A percentile compares a stretch with the other conserved stretches of the same genome.
Conservation (phyloP, 2,113 vertebrate genomes). For the Mobula hypostoma region DNA sequence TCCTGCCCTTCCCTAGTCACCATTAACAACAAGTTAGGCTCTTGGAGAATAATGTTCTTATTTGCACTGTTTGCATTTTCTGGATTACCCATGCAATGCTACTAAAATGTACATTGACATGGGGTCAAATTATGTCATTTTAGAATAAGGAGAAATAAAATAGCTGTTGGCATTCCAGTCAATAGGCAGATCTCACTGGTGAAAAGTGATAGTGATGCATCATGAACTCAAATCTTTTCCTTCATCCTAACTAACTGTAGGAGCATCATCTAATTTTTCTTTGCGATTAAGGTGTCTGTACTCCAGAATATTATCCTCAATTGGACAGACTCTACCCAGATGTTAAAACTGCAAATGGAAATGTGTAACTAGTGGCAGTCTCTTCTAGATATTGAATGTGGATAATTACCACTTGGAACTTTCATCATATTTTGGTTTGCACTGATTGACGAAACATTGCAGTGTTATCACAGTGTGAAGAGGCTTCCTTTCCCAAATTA, state of each 20-base stretch:
- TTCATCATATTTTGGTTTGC: background rate
- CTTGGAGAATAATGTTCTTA: background rate
- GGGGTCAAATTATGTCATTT: background rate
- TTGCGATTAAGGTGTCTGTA: background rate
- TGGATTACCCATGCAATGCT: background rate
- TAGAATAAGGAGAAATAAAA: too few species aligned
- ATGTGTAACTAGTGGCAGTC: background rate
- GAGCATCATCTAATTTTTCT: background rate
- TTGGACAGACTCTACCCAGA: background rate
- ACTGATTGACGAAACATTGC: background rate
- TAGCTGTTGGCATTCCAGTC: background rate
- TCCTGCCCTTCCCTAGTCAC: background rate
- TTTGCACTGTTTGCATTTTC: background rate
- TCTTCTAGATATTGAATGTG: background rate
- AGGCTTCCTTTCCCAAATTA: background rate
- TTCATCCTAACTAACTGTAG: background rate
- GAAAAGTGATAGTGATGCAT: background rate
- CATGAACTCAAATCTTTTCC: background rate
- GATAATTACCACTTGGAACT: background rate
- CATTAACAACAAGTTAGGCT: background rate
- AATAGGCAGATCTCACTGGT: background rate
- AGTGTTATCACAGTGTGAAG: background rate
- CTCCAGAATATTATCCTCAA: background rate
- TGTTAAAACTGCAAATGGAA: background rate
- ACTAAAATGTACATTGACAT: background rate